Base-by-base conservation (phyloP, 2,888 invertebrate genomes). In the Hesperia comma region DNA sequence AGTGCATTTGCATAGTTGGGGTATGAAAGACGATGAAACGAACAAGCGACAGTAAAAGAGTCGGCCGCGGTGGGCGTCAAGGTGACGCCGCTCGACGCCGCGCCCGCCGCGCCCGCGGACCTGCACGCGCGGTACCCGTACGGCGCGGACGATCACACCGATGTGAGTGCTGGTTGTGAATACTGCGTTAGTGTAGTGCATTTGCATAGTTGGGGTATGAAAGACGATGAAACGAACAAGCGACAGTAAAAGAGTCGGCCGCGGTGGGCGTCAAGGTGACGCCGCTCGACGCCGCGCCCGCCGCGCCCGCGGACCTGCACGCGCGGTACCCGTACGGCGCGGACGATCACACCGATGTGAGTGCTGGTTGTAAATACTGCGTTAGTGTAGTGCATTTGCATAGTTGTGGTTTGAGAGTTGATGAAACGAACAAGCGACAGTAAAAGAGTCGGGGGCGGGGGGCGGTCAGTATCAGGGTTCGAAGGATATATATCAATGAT, bases 391-490 rank as follows among this genome's bases (percentile, higher is more conserved):
- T n/a, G n/a, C n/a, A n/a, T n/a, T n/a, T n/a, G n/a, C n/a, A n/a
- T n/a, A n/a, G n/a, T n/a, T n/a, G n/a, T n/a, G n/a, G n/a, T n/a
- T n/a, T n/a, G n/a, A n/a, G n/a, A n/a, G n/a, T n/a, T n/a, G n/a
- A n/a, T n/a, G n/a, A n/a, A n/a, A n/a, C n/a, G n/a, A n/a, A n/a
- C n/a, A n/a, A n/a, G n/a, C n/a, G n/a, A n/a, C n/a, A n/a, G n/a
- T n/a, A n/a, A n/a, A n/a, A n/a, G n/a, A n/a, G 70, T 95, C 95
- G 15, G 94, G 94, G 60, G 93, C 95, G 72, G 93, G 95, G 94
- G 90, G 98, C 94, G 94, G n/a, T n/a, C n/a, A n/a, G n/a, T n/a
- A n/a, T 98, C 87, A 98, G 98, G 84, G 97, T 98, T 93, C 94
- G 3, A 97, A 97, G 69, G 95, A 95, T 68, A n/a, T n/a, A n/a